phyloP scores from a whole-genome alignment of 2,888 invertebrate species.

The Graphium colonna region DNA sequence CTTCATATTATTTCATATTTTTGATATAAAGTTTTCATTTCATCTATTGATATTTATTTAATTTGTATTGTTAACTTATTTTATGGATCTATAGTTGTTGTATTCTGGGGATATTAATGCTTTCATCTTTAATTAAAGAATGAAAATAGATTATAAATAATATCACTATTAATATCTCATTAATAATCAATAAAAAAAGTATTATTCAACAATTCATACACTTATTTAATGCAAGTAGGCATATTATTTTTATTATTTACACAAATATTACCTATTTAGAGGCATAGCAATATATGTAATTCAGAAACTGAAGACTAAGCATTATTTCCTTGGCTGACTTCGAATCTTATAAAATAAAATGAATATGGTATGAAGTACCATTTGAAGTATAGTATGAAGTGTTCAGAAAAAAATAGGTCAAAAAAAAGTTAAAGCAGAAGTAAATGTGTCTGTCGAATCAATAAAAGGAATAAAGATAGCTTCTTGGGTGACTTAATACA shows the following conservation, averaged over 20 bases:
- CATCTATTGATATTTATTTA: too few relatives aligned
- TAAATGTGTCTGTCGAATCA: conserved; percentile 11
- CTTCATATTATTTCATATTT: too few relatives aligned
- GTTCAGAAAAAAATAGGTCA: conserved; percentile 19
- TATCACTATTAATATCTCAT: too few relatives aligned
- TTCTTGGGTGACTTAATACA: neutral
- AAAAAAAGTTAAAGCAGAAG: conserved; percentile 15
- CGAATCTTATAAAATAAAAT: conserved; percentile 8
- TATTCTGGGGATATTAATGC: neutral
- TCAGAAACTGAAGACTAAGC: conserved; percentile 14
- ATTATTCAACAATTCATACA: conserved; percentile 7
- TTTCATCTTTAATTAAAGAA: neutral
- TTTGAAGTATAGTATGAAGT: conserved; percentile 27
- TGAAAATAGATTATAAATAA: too few relatives aligned
- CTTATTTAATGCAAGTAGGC: neutral
- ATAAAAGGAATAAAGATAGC: conserved; percentile 8
- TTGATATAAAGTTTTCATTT: too few relatives aligned
- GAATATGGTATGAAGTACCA: conserved; percentile 18
- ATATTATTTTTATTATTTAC: neutral
- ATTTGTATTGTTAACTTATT: too few relatives aligned
- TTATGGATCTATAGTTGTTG: too few relatives aligned
- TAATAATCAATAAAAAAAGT: neutral
- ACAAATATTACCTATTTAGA: conserved; percentile 1
- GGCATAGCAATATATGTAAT: conserved; percentile 6
- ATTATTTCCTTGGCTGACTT: conserved; percentile 1